Evolutionary conservation across 2,888 invertebrate genomes (phyloP).

Genomic region (Frankliniella intonsa): DNA sequence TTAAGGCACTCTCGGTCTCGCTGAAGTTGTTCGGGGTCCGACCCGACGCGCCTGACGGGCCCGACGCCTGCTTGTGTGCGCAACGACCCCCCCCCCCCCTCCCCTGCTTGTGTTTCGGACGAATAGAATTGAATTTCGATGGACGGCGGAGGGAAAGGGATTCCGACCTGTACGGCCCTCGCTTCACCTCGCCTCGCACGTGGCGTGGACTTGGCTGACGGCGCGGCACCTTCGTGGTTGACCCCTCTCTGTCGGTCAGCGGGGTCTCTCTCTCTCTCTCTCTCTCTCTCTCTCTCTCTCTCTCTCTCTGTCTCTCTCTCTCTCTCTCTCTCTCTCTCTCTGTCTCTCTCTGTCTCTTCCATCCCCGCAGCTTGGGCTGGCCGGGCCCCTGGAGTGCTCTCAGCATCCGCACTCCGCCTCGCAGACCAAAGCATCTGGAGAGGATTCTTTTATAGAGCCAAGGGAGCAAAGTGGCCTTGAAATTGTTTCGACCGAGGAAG

Average conservation of each 20-base stretch:
- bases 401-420: background rate
- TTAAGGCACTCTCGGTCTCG: no score
- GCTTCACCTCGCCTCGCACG: no score
- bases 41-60: no score
- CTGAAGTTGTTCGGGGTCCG: no score
- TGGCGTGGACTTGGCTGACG: no score
- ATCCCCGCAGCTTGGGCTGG: no score
- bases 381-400: background rate
- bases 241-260: background rate
- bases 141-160: background rate
- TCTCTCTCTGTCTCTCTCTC: background rate
- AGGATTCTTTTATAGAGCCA: constrained; percentile 22
- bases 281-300: background rate
- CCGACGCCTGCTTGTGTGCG: no score
- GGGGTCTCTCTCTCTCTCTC: background rate
- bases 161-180: background rate
- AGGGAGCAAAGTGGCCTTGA: constrained; percentile 19
- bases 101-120: background rate
- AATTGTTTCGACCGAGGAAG: constrained; percentile 7
- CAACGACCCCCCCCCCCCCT: background rate
- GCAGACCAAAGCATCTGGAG: background rate
- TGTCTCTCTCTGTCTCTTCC: background rate
- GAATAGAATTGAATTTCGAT: no score
- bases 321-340: background rate
- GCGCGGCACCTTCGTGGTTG: background rate